Percentiles rank a stretch among this genome's conserved stretches.
phyloP scores from a whole-genome alignment of 2,888 invertebrate species.

The Copidosoma aretas region DNA sequence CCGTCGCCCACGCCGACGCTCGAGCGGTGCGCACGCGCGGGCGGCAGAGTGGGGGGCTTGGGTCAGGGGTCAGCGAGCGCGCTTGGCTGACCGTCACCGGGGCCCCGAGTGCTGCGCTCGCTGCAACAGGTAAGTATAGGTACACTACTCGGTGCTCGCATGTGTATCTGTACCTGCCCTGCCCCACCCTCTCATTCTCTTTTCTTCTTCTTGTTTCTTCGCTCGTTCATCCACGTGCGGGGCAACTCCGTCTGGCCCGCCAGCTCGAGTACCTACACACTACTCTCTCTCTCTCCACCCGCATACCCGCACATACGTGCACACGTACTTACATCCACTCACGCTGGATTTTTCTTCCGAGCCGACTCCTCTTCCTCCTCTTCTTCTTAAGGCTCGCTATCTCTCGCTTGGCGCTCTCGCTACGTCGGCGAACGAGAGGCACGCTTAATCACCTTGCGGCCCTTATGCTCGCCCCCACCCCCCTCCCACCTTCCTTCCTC shows the following conservation, averaged over 20 bases:
- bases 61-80: slow-evolving; percentile 62
- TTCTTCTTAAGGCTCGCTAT: slow-evolving; percentile 17
- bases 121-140: neutral
- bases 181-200: slow-evolving; percentile 44
- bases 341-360: slow-evolving; percentile 25
- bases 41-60: slow-evolving; percentile 1
- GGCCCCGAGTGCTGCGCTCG: neutral
- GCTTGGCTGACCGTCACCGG: slow-evolving; percentile 61
- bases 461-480: slow-evolving; percentile 20
- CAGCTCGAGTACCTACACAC: too few species aligned
- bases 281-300: slow-evolving; percentile 35
- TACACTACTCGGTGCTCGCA: neutral
- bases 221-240: slow-evolving; percentile 21
- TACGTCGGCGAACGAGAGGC: slow-evolving; percentile 48
- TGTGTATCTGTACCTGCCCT: slow-evolving; percentile 37
- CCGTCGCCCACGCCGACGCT: slow-evolving; percentile 56
- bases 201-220: slow-evolving; percentile 32
- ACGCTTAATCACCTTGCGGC: slow-evolving; percentile 48
- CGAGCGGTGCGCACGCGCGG: slow-evolving; percentile 17
- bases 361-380: slow-evolving; percentile 40
- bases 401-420: slow-evolving; percentile 18
- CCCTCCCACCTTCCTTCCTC: slow-evolving; percentile 9
- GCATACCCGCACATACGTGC: slow-evolving; percentile 24
- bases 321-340: too few species aligned
- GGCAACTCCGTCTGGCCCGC: slow-evolving; percentile 12